Conservation (phyloP, 2,888 invertebrate genomes). For the Hypsopygia costalis region DNA sequence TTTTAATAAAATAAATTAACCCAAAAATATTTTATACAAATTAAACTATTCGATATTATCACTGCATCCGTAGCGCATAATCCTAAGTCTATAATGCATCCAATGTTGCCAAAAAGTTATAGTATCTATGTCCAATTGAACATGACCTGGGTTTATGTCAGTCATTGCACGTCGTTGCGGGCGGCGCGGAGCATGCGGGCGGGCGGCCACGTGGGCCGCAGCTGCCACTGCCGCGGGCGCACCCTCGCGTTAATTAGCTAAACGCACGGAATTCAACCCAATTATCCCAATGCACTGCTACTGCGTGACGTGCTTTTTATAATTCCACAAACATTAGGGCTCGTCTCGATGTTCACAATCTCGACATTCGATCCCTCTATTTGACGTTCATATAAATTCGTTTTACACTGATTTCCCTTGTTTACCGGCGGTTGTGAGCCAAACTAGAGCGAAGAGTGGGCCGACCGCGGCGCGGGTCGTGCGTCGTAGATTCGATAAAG, state of each 20-base stretch:
- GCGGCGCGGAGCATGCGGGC: conserved; percentile 14
- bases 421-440: conserved; percentile 72
- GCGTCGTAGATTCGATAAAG: conserved; percentile 80
- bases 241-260: conserved; percentile 59
- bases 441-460: conserved; percentile 71
- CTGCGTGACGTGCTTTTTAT: conserved; percentile 14
- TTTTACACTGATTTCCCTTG: conserved; percentile 75
- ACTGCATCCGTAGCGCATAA: no score
- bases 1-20: no score
- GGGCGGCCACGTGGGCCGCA: conserved; percentile 61
- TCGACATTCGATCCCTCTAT: conserved; percentile 38
- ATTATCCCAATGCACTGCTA: conserved; percentile 41
- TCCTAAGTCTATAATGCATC: no score
- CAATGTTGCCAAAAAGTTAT: no score
- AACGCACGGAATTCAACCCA: conserved; percentile 61
- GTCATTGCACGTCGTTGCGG: conserved; percentile 7
- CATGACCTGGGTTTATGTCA: no score
- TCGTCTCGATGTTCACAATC: conserved; percentile 7
- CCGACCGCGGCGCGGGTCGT: conserved; percentile 74
- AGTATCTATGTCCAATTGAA: no score
- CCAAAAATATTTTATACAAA: no score
- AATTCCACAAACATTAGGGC: conserved; percentile 8
- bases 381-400: conserved; percentile 64
- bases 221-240: conserved; percentile 56
- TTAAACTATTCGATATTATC: no score